Percentiles rank a stretch among this genome's conserved stretches.
phyloP scores from a whole-genome alignment of 2,797 vertebrate genomes.

The Sibirionetta formosa region DNA sequence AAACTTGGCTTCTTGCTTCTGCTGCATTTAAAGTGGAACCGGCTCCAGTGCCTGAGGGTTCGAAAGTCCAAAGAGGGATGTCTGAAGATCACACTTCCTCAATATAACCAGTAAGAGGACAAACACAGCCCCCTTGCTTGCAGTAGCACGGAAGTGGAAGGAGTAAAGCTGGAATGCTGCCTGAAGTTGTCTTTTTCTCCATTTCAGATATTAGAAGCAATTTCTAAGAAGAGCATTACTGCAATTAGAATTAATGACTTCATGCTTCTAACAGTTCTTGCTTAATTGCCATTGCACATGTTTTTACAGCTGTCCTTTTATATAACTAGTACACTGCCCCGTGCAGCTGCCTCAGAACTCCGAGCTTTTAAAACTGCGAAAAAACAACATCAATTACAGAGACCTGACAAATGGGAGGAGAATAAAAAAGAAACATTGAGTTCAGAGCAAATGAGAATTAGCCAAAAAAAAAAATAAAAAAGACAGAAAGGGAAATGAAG shows the following conservation, averaged over 20 bases:
- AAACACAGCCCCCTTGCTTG: background rate
- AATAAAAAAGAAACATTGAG: background rate
- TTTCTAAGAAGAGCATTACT: constrained; percentile 58
- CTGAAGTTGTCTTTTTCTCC: constrained; percentile 8
- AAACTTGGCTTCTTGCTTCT: background rate
- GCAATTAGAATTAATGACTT: constrained; percentile 57
- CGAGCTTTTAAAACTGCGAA: constrained; percentile 27
- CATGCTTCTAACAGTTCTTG: constrained; percentile 48
- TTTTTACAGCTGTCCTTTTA: constrained; percentile 79
- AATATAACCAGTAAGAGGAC: background rate
- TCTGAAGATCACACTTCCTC: background rate
- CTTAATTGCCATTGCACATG: constrained; percentile 59
- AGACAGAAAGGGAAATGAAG: background rate
- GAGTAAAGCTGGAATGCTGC: constrained; percentile 7
- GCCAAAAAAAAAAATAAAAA: background rate
- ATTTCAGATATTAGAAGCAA: constrained; percentile 38
- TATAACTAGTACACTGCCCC: background rate
- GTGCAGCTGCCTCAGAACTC: constrained; percentile 13
- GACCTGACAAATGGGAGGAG: background rate
- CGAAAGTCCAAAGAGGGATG: background rate
- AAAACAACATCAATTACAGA: background rate
- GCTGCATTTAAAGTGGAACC: background rate
- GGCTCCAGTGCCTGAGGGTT: background rate
- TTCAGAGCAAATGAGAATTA: background rate
- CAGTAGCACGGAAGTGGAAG: background rate